A percentile compares a stretch with the other conserved stretches of the same genome.
Evolutionary conservation across 2,113 vertebrate species (phyloP).

Genomic region (Rousettus leschenaultii): DNA sequence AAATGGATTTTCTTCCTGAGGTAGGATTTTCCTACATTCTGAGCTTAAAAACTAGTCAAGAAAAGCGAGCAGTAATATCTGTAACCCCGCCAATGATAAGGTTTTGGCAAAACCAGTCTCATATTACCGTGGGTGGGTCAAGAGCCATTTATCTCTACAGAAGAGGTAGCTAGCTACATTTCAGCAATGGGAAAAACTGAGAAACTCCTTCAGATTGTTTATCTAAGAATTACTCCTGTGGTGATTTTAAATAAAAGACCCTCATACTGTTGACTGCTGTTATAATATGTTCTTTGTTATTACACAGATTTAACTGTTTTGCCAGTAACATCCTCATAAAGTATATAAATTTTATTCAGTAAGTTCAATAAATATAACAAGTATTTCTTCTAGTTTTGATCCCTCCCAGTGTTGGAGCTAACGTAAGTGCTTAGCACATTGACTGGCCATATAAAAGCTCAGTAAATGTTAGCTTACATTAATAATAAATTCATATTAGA

Average conservation of each 20-base stretch:
- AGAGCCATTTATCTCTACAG: not conserved
- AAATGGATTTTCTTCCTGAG: not conserved
- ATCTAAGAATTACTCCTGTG: not conserved
- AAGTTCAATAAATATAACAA: not conserved
- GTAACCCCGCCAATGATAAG: not conserved
- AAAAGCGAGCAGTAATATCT: not conserved
- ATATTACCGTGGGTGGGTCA: not conserved
- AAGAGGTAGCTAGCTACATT: not conserved
- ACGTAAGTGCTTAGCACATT: not conserved
- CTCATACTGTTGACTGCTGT: not conserved
- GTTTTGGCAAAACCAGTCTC: not conserved
- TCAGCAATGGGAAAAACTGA: not conserved
- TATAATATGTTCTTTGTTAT: not conserved
- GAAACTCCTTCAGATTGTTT: not conserved
- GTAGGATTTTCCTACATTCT: not conserved
- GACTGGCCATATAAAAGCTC: not conserved
- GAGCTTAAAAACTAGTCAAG: not conserved
- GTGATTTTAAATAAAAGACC: not conserved
- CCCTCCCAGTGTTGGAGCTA: not conserved
- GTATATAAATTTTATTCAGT: not conserved
- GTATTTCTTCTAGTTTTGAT: not conserved
- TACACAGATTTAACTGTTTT: not conserved
- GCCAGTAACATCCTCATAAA: not conserved
- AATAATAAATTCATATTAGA: slow-evolving; percentile 66
- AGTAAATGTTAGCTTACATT: slow-evolving; percentile 63